phyloP scores from a whole-genome alignment of 2,113 vertebrate genomes.

The Cephalopholis sonnerati region DNA sequence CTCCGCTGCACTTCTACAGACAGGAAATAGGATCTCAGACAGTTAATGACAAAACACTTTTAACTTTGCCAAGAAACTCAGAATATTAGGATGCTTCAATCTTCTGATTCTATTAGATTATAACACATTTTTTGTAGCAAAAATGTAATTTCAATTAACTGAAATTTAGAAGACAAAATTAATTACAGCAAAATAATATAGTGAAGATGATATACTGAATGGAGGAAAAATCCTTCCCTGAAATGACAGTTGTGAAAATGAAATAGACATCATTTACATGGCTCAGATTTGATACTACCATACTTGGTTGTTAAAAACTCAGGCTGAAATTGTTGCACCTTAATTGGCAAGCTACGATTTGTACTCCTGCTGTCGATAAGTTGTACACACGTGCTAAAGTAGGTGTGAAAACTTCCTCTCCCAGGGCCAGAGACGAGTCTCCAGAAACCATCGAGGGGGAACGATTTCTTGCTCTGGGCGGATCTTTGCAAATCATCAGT shows the following conservation, averaged over 20 bases:
- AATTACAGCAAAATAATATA: too few relatives aligned
- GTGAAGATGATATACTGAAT: not conserved
- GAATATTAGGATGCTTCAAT: not conserved
- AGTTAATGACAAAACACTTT: conserved; percentile 21
- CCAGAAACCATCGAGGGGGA: conserved; percentile 72
- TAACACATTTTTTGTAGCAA: not conserved
- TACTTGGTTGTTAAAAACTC: too few relatives aligned
- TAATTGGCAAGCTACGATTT: not conserved
- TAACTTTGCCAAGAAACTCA: conserved; percentile 11
- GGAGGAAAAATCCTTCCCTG: too few relatives aligned
- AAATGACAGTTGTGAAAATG: not conserved
- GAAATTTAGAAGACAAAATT: not conserved
- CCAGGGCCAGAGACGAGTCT: conserved; percentile 87
- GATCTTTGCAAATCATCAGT: conserved; percentile 87
- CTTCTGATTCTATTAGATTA: conserved; percentile 4
- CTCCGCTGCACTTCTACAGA: conserved; percentile 32
- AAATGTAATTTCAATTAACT: not conserved
- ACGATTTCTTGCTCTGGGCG: conserved; percentile 80
- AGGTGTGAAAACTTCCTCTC: conserved; percentile 43
- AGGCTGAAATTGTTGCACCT: not conserved
- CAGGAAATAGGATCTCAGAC: conserved; percentile 37
- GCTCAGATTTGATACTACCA: not conserved
- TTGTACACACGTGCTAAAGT: not conserved
- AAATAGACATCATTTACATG: not conserved
- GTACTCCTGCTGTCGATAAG: not conserved